Conservation (phyloP, 2,888 invertebrate genomes). For the Pammene aurita region DNA sequence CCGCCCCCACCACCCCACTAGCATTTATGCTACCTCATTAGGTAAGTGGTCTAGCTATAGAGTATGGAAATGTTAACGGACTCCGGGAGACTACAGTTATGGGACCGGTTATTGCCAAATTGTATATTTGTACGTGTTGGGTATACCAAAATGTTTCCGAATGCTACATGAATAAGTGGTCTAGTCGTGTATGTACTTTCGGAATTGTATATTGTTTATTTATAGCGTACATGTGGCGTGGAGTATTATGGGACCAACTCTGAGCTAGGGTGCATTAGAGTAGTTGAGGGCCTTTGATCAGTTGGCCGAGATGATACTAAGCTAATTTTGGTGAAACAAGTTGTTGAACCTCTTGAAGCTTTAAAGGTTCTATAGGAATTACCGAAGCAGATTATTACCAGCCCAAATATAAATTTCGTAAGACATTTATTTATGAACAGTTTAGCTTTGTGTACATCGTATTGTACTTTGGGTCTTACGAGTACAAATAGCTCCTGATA, state of each 20-base stretch:
- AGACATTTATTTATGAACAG: too few relatives aligned
- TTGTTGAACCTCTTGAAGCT: conserved; percentile 30
- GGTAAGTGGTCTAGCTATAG: conserved; percentile 79
- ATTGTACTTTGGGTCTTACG: not conserved
- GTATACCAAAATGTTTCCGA: conserved; percentile 82
- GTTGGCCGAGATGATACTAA: conserved; percentile 44
- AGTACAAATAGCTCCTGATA: too few relatives aligned
- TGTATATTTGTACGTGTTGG: conserved; percentile 75
- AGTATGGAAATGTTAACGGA: conserved; percentile 60
- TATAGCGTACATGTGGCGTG: conserved; percentile 74
- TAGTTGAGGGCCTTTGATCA: conserved; percentile 31
- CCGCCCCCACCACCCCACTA: conserved; percentile 76
- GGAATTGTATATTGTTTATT: conserved; percentile 80
- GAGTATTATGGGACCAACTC: conserved; percentile 81
- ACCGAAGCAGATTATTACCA: not conserved
- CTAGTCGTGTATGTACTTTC: conserved; percentile 84
- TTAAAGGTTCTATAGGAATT: not conserved
- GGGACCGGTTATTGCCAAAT: conserved; percentile 74
- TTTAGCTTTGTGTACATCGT: not conserved
- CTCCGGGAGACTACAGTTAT: conserved; percentile 57
- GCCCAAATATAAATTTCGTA: too few relatives aligned
- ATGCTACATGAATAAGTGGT: conserved; percentile 83
- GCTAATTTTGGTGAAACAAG: conserved; percentile 33
- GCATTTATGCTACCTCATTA: conserved; percentile 81
- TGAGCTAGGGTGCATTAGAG: conserved; percentile 57